Evolutionary conservation across 2,797 vertebrate species (phyloP), one percentile per base, ranked within the genome.

Genomic region (Mus spretus): DNA sequence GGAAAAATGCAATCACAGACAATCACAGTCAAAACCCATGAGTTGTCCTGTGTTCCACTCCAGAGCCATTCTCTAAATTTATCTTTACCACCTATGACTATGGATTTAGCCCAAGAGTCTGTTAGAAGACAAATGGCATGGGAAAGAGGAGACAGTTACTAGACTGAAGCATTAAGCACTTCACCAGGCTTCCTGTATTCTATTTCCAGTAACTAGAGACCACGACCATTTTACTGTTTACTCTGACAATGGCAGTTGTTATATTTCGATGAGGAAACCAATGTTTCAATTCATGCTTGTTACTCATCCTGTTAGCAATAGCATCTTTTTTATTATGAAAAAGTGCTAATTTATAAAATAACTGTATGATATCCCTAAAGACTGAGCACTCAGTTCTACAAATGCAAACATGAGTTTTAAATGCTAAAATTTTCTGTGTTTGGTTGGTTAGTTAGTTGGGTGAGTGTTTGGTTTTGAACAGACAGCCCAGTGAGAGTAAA

Each of bases 251-350:
- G 31, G 4, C 3, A 34, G 9, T 37, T 59, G 26, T 26, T 26
- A 22, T 12, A 31, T 80, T 13, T 63, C 40, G 26, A 11, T 17
- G 37, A 22, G 53, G 17, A 47, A 28, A 44, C 10, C 50, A 17
- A 40, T 24, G 5, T 10, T 15, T 47, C n/a, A 12, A 4, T 24
- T 28, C 12, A 40, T 8, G 8, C 2, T 1, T 10, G 15, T 37
- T 83, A 14, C 19, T 61, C 11, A 72, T 40, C 2, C 61, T 82
- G 9, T 78, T 78, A 95, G 53, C 14, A 31, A 80, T 26, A 82
- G 5, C 12, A 3, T 72, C 14, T 14, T 47, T 82, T 75, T 79
- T 34, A 57, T 14, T 57, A 40, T 11, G 17, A 44, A 87, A 67
- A 1, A 26, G 7, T 65, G 17, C 34, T 55, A 2, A 40, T 34